Conservation (phyloP, 2,888 invertebrate genomes). For the Nephrotoma flavescens region DNA sequence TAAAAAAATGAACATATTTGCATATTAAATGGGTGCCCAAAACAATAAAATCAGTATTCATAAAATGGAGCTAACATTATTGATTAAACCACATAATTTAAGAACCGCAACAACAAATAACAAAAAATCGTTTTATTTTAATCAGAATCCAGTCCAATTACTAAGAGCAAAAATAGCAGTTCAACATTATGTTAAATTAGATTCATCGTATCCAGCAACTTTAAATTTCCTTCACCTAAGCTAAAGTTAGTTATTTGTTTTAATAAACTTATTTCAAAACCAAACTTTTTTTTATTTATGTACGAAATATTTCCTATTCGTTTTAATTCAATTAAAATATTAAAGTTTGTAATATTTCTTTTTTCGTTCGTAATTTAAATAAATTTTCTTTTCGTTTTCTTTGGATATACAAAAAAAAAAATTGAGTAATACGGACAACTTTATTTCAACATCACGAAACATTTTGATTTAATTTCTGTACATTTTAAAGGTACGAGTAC, state of each 20-base stretch:
- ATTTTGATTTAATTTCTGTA: background rate
- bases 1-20: background rate
- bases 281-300: background rate
- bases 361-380: background rate
- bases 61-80: background rate
- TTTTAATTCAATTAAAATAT: background rate
- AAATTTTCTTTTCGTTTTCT: background rate
- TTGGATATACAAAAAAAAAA: background rate
- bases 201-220: background rate
- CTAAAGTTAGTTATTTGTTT: background rate
- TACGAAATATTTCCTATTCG: background rate
- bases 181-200: no score
- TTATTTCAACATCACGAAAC: background rate
- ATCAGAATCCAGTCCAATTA: background rate
- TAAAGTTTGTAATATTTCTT: background rate
- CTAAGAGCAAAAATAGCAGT: background rate
- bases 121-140: background rate
- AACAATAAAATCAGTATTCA: background rate
- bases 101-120: background rate
- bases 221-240: background rate
- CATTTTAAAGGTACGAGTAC: background rate
- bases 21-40: background rate
- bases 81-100: background rate
- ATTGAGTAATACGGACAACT: background rate
- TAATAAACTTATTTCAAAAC: background rate